These are phyloP conservation scores for Aegithalos caudatus DNA, from an alignment of 2,113 vertebrate genomes.

Conservation along the genomic window DNA sequence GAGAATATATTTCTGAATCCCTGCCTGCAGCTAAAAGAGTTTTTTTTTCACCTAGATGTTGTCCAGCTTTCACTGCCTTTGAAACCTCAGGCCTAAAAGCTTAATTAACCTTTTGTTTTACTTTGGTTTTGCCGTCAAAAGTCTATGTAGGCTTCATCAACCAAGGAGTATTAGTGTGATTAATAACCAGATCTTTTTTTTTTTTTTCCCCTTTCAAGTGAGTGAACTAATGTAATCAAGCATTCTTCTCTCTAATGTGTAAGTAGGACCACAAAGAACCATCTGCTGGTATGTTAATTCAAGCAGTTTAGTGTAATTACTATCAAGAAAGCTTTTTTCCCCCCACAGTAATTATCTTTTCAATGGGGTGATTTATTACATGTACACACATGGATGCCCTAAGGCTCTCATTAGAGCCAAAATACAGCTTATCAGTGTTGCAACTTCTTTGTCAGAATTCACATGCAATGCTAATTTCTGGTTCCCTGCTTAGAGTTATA, in stretches of 20 bases:
- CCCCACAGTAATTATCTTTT: conserved; percentile 67
- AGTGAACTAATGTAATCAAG: conserved; percentile 50
- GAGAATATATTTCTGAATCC: neutral
- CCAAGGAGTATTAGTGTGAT: conserved; percentile 55
- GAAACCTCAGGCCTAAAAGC: neutral
- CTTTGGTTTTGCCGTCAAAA: conserved; percentile 35
- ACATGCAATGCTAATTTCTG: conserved; percentile 12
- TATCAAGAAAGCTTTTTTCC: neutral
- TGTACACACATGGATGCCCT: neutral
- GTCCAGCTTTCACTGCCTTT: neutral
- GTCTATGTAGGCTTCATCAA: conserved; percentile 31
- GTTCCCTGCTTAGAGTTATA: neutral
- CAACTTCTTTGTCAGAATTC: conserved; percentile 43
- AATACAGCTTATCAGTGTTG: conserved; percentile 25
- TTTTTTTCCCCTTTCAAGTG: conserved; percentile 60
- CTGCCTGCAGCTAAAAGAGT: neutral
- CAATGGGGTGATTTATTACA: conserved; percentile 69
- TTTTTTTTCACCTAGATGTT: neutral
- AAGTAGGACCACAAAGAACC: conserved; percentile 54
- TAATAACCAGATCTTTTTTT: conserved; percentile 61
- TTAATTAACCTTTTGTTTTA: conserved; percentile 49
- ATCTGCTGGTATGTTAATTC: conserved; percentile 65
- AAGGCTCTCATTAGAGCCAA: conserved; percentile 24
- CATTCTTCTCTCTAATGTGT: conserved; percentile 12
- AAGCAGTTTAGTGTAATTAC: conserved; percentile 56